These are phyloP conservation scores for Python bivittatus DNA, from an alignment of 2,113 vertebrate genomes.

Conservation along the genomic window DNA sequence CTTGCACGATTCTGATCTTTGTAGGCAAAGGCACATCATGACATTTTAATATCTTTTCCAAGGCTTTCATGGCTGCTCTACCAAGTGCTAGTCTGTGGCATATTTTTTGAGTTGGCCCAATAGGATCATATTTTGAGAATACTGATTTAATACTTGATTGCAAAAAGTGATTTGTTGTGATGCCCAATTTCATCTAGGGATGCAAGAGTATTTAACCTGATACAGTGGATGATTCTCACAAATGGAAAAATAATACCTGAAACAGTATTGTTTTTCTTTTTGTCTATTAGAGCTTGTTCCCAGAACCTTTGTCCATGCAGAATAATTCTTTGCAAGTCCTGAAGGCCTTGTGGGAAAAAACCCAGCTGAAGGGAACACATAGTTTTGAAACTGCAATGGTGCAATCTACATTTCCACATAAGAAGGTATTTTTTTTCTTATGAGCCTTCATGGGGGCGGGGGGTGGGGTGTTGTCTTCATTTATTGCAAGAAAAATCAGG, in stretches of 20 bases:
- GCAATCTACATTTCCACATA: constrained; percentile 81
- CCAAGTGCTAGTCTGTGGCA: neutral
- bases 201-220: neutral
- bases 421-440: constrained; percentile 77
- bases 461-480: neutral
- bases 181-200: neutral
- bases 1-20: neutral
- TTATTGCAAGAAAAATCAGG: neutral
- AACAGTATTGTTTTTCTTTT: neutral
- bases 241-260: neutral
- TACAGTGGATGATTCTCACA: neutral
- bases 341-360: constrained; percentile 87
- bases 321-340: constrained; percentile 81
- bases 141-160: neutral
- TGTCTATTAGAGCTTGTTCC: constrained; percentile 79
- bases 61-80: neutral
- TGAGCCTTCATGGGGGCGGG: neutral
- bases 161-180: neutral
- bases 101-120: neutral
- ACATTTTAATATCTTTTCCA: neutral
- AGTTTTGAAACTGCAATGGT: constrained; percentile 90
- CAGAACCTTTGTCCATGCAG: constrained; percentile 78
- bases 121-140: neutral
- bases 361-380: constrained; percentile 79
- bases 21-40: neutral